Evolutionary conservation across 2,113 vertebrate species (phyloP), one percentile per base, ranked within the genome.

Genomic region (Zeus faber): DNA sequence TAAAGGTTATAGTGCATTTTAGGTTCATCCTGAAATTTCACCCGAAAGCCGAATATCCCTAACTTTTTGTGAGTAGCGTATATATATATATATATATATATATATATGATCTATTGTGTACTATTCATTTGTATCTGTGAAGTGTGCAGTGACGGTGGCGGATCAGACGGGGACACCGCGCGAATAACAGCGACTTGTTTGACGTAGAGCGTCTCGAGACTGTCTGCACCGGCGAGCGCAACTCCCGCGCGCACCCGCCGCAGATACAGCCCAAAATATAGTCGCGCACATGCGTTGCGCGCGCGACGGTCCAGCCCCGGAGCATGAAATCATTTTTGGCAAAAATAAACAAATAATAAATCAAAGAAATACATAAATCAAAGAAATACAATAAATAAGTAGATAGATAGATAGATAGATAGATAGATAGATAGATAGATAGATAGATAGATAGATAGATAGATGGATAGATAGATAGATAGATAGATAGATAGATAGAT

Each of bases 171-270:
- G 41, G 20, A 21, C 17, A 44, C 17, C 17, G 66, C 66, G 50
- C 17, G n/a, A 40, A 18, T 14, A 27, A 68, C 26, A 27, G 48
- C 41, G 64, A 72, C 62, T 70, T 54, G 64, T 70, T 71, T 76
- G 69, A 74, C 61, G 67, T 55, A n/a, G 27, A 29, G 27, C 7
- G 4, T 29, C 27, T 9, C 31, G 35, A 65, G 54, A 62, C 62
- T 33, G 62, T 68, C 67, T 7, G 31, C 40, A 25, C 17, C 27
- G 18, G 11, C 49, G 49, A 10, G 24, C 25, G 14, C 18, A 51
- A 29, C 40, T 16, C 21, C 17, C 23, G 8, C 23, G 17, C 5
- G 53, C 24, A 17, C 20, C 47, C 24, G 41, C 20, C 18, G 22
- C 35, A 44, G 7, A n/a, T n/a, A n/a, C 13, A 21, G 27, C 49